Conservation (phyloP, 2,113 vertebrate species). For the Hippopotamus amphibius region DNA sequence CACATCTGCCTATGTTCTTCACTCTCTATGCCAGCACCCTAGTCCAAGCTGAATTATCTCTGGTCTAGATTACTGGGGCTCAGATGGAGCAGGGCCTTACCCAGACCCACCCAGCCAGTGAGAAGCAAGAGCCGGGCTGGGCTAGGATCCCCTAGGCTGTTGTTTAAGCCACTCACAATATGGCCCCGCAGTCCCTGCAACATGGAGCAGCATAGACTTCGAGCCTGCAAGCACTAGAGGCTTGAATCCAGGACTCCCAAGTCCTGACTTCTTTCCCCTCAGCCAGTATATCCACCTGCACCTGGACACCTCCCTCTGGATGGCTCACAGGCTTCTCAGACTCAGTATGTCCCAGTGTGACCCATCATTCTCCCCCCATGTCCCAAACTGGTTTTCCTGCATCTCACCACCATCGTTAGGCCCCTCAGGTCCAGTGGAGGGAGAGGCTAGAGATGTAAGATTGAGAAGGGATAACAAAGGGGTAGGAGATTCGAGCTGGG, state of each 20-base stretch:
- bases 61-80: not conserved
- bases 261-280: not conserved
- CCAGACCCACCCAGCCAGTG: not conserved
- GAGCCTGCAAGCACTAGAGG: not conserved
- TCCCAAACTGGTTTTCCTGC: not conserved
- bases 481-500: not conserved
- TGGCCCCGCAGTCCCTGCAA: not conserved
- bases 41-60: not conserved
- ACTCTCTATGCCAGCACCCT: not conserved
- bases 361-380: not conserved
- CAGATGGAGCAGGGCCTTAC: not conserved
- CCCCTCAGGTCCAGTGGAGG: not conserved
- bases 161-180: not conserved
- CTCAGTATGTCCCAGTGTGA: not conserved
- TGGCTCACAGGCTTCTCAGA: not conserved
- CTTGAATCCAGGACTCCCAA: not conserved
- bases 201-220: not conserved
- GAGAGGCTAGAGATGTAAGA: slow-evolving; percentile 1
- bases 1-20: not conserved
- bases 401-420: not conserved
- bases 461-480: not conserved
- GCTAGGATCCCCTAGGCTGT: not conserved
- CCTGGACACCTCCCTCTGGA: not conserved
- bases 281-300: not conserved
- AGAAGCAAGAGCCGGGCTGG: slow-evolving; percentile 9